Evolutionary conservation across 2,888 invertebrate genomes (phyloP).

Genomic region (Lasioglossum marginatum): DNA sequence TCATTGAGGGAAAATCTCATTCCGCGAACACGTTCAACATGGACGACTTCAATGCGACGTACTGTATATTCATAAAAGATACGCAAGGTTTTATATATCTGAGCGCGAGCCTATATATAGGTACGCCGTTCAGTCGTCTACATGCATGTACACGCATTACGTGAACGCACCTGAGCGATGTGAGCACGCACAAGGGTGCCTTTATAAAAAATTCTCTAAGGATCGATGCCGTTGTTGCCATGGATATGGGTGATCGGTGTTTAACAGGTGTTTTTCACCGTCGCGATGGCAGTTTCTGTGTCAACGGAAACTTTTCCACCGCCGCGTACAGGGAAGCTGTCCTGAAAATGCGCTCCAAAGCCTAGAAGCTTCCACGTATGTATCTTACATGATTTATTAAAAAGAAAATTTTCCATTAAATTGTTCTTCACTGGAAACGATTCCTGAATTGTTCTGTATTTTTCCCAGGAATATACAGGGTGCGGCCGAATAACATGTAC

Average conservation of each 20-base stretch:
- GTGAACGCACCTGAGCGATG: slow-evolving; percentile 70
- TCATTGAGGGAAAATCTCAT: neutral
- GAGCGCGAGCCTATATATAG: slow-evolving; percentile 54
- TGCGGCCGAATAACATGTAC: no score
- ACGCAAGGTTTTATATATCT: slow-evolving; percentile 63
- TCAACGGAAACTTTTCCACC: slow-evolving; percentile 43
- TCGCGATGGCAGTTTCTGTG: slow-evolving; percentile 47
- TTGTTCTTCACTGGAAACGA: no score
- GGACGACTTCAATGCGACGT: neutral
- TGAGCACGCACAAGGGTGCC: slow-evolving; percentile 70
- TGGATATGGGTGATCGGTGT: slow-evolving; percentile 68
- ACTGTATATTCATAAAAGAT: slow-evolving; percentile 67
- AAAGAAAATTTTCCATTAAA: no score
- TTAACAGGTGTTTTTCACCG: slow-evolving; percentile 62
- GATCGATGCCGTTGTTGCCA: slow-evolving; percentile 70
- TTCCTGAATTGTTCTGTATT: no score
- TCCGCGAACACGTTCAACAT: neutral
- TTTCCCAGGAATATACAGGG: no score
- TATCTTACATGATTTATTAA: no score
- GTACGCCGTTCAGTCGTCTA: slow-evolving; percentile 58
- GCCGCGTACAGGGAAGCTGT: slow-evolving; percentile 5
- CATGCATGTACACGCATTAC: slow-evolving; percentile 68
- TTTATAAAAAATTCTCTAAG: slow-evolving; percentile 70
- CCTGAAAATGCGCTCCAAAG: neutral
- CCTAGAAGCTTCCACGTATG: neutral